Percentiles rank a stretch among this genome's conserved stretches.
These are phyloP conservation scores for Eugnorisma glareosa DNA, from an alignment of 2,888 invertebrate species.

Conservation along the genomic window DNA sequence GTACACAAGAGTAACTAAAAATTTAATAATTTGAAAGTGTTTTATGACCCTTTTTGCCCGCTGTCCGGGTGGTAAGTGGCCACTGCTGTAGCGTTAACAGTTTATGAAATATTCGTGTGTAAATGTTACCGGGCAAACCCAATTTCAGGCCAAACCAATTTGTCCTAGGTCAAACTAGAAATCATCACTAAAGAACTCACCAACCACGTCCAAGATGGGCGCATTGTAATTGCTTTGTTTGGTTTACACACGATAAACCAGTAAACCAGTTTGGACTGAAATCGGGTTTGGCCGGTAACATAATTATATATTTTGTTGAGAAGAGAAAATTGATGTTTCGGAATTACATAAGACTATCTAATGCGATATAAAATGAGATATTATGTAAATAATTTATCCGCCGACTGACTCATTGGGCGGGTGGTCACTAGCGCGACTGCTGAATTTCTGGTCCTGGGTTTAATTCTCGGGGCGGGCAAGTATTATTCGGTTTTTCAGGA, in stretches of 20 bases:
- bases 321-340: not conserved
- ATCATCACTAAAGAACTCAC: too few relatives aligned
- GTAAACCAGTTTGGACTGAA: too few relatives aligned
- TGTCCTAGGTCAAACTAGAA: too few relatives aligned
- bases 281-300: too few relatives aligned
- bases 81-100: slow-evolving; percentile 24
- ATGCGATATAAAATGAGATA: not conserved
- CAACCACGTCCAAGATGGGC: too few relatives aligned
- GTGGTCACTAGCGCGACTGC: not conserved
- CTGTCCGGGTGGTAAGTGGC: slow-evolving; percentile 19
- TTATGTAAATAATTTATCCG: not conserved
- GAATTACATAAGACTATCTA: not conserved
- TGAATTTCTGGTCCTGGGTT: too few relatives aligned
- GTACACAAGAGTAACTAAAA: slow-evolving; percentile 39
- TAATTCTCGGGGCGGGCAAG: too few relatives aligned
- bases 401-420: not conserved
- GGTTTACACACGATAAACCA: too few relatives aligned
- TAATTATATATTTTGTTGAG: not conserved
- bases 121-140: too few relatives aligned
- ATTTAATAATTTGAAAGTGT: slow-evolving; percentile 46
- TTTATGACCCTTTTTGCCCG: slow-evolving; percentile 42
- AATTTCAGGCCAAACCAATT: too few relatives aligned
- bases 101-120: slow-evolving; percentile 33
- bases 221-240: too few relatives aligned
- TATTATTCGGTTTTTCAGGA: too few relatives aligned